Base-by-base conservation (phyloP, 2,113 vertebrate genomes). In the Syngnathus scovelli region DNA sequence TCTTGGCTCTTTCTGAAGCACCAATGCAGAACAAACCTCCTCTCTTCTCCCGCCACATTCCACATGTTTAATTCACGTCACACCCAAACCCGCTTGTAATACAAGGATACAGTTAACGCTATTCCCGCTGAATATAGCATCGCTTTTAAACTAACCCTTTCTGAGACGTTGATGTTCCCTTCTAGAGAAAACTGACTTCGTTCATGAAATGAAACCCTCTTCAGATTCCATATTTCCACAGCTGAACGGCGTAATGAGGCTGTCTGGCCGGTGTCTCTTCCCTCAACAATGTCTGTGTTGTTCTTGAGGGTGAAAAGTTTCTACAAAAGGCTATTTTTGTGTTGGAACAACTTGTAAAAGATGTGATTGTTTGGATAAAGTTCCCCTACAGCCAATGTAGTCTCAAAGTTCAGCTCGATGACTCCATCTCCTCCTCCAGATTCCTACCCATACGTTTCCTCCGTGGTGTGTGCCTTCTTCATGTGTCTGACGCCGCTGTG, bases 401-500 rank as follows among this genome's bases (percentile, higher is more conserved):
- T 6, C 27, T 3, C 27, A 33, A 33, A 33, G 27, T 33, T 33
- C 3, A 33, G 27, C 27, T 33, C 3, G 16, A 19, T 54, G 51
- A 54, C n/a, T 11, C 2, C n/a, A 2, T 37, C 9, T 64, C 21
- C 52, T 19, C 7, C 52, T 39, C 12, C 83, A 99, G 95, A 94
- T 80, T 88, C 91, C 1, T 94, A 95, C 72, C 93, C 92, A 1
- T 97, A 96, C 49, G 86, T 98, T 83, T 94, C 95, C 15, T 94
- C 92, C 3, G 80, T 98, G 89, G 94, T 98, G 75, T 96, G 96
- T 90, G 91, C 92, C 82, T 94, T 97, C 90, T 98, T 98, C 89
- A 91, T 99, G 92, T 93, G 90, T 86, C 87, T 98, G 59, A 98
- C 97, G 77, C 97, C 97, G 0, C 89, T 98, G 79, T 98, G 95